These are phyloP conservation scores for Cheilosia scutellata DNA, from an alignment of 2,888 invertebrate species.

Conservation along the genomic window DNA sequence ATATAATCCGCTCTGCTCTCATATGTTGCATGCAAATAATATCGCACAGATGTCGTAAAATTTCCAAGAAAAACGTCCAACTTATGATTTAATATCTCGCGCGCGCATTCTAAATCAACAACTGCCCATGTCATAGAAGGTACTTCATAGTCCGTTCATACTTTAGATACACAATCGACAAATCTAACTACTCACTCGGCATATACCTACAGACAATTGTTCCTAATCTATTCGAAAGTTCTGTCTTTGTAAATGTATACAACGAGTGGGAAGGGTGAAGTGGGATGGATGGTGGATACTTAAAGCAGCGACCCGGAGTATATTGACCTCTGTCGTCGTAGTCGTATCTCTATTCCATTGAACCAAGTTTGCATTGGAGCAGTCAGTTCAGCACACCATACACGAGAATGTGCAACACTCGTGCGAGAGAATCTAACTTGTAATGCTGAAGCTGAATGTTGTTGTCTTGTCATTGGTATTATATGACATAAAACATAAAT, in stretches of 20 bases:
- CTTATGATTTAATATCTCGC: conserved; percentile 68
- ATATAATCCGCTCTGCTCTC: conserved; percentile 24
- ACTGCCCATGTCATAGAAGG: conserved; percentile 16
- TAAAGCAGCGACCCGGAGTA: conserved; percentile 68
- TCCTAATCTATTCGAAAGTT: conserved; percentile 73
- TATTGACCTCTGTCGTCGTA: conserved; percentile 67
- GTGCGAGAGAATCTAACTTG: conserved; percentile 27
- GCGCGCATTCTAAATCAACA: conserved; percentile 26
- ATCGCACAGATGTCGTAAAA: conserved; percentile 68
- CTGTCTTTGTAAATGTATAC: conserved; percentile 16
- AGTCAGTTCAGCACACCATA: neutral
- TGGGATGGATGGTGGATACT: conserved; percentile 34
- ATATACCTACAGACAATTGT: conserved; percentile 64
- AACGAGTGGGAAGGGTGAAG: neutral
- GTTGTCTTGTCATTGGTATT: conserved; percentile 59
- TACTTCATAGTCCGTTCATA: neutral
- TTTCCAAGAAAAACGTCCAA: conserved; percentile 66
- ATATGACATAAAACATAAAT: conserved; percentile 72
- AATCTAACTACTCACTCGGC: conserved; percentile 26
- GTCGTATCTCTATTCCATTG: conserved; percentile 38
- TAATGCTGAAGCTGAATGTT: conserved; percentile 13
- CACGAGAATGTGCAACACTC: conserved; percentile 65
- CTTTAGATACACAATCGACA: conserved; percentile 51
- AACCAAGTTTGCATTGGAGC: conserved; percentile 16
- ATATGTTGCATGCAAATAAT: conserved; percentile 50